Conservation (phyloP, 2,888 invertebrate genomes). For the Monopis laevigella region DNA sequence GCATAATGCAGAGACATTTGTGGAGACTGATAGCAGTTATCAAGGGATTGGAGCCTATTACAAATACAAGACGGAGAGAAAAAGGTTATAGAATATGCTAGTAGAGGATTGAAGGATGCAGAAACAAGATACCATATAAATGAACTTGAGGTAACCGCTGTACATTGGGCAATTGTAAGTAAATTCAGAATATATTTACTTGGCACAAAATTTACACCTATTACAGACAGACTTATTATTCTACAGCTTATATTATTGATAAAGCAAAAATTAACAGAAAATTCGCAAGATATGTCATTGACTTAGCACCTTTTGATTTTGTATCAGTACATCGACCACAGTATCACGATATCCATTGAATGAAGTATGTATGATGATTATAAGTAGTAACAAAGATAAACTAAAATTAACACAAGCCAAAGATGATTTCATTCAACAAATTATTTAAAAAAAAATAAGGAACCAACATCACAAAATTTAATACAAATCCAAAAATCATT, state of each 20-base stretch:
- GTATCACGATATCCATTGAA: conserved; percentile 13
- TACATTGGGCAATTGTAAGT: conserved; percentile 17
- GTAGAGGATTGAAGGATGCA: conserved; percentile 13
- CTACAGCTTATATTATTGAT: conserved; percentile 16
- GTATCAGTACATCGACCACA: conserved; percentile 15
- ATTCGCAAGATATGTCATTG: conserved; percentile 16
- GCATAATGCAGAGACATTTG: conserved; percentile 15
- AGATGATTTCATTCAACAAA: conserved; percentile 11
- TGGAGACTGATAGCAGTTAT: conserved; percentile 9
- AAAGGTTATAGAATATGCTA: conserved; percentile 17
- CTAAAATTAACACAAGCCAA: conserved; percentile 11
- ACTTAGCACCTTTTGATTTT: conserved; percentile 16
- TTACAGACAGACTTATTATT: conserved; percentile 12
- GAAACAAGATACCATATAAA: background rate
- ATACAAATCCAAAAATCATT: conserved; percentile 9
- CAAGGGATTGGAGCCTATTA: conserved; percentile 15
- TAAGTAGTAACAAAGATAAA: conserved; percentile 8
- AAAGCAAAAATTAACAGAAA: conserved; percentile 16
- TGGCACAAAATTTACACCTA: conserved; percentile 14
- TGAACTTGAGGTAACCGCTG: conserved; percentile 1
- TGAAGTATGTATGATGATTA: conserved; percentile 11
- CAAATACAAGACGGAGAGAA: conserved; percentile 9
- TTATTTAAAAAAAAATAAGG: conserved; percentile 9
- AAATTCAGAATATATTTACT: conserved; percentile 16
- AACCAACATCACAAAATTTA: conserved; percentile 10